phyloP scores from a whole-genome alignment of 1,140 invertebrate genomes.

The Hyposmocoma kahamanoa region DNA sequence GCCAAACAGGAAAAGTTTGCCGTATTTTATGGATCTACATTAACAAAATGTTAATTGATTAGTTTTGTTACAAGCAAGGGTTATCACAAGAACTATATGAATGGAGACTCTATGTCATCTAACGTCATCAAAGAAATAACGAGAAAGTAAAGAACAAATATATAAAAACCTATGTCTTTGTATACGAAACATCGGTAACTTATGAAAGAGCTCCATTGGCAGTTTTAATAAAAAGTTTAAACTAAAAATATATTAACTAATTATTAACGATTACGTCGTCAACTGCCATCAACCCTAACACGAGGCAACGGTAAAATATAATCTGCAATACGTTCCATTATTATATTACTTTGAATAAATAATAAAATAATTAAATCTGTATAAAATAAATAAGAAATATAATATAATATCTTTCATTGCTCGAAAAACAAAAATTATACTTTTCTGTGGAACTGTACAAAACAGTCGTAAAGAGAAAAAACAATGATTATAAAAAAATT shows the following conservation, averaged over 20 bases:
- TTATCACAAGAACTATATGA: conserved; percentile 54
- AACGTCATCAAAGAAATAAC: conserved; percentile 16
- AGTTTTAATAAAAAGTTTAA: conserved; percentile 35
- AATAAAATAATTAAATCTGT: conserved; percentile 51
- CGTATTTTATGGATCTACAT: conserved; percentile 30
- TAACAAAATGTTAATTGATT: conserved; percentile 63
- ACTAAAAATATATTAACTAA: conserved; percentile 35
- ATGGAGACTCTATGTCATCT: conserved; percentile 24
- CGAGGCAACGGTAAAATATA: conserved; percentile 44
- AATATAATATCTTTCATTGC: conserved; percentile 62
- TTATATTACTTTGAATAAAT: conserved; percentile 50
- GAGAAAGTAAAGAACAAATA: conserved; percentile 32
- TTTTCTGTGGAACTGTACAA: conserved; percentile 58
- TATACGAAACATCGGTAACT: conserved; percentile 62
- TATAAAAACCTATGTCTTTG: conserved; percentile 53
- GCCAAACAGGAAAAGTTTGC: neutral
- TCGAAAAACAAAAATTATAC: conserved; percentile 59
- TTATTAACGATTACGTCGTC: conserved; percentile 31
- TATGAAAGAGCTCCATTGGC: conserved; percentile 45
- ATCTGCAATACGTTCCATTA: conserved; percentile 35
- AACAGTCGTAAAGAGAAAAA: conserved; percentile 40
- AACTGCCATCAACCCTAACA: conserved; percentile 45
- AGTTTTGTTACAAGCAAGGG: conserved; percentile 73
- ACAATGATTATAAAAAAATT: conserved; percentile 36
- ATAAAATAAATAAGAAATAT: conserved; percentile 51